phyloP scores from a whole-genome alignment of 53 echinoderm and acorn worm genomes.

The Henricia sp. region DNA sequence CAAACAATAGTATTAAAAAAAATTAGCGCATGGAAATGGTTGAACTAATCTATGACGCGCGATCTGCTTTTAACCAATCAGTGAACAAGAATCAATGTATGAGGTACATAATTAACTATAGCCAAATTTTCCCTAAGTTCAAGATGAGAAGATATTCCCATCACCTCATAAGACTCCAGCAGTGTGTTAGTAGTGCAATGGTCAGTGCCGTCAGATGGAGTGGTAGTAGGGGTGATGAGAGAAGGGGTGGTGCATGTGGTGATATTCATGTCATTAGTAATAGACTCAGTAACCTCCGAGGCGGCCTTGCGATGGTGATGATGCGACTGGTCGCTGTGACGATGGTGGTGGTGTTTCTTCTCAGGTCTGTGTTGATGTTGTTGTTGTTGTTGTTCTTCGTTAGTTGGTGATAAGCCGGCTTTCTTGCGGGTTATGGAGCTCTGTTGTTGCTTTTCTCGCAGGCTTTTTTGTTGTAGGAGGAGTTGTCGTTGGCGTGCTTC shows the following conservation, averaged over 20 bases:
- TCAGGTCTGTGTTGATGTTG: neutral
- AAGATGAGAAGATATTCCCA: conserved; percentile 19
- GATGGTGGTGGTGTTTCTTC: conserved; percentile 51
- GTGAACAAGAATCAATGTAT: no score
- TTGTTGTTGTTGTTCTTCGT: neutral
- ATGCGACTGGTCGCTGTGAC: neutral
- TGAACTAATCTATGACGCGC: no score
- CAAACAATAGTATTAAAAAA: no score
- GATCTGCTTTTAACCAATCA: no score
- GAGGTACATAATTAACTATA: no score
- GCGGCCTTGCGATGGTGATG: conserved; percentile 32
- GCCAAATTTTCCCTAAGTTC: no score
- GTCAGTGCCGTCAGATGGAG: conserved; percentile 48
- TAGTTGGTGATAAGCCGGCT: neutral
- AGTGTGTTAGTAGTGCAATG: conserved; percentile 54
- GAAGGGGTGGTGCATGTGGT: conserved; percentile 37
- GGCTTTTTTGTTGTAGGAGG: conserved; percentile 74
- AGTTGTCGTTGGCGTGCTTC: conserved; percentile 88
- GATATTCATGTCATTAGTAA: conserved; percentile 56
- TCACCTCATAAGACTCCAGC: conserved; percentile 46
- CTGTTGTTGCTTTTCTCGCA: conserved; percentile 43
- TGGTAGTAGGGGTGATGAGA: conserved; percentile 15
- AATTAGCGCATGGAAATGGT: no score
- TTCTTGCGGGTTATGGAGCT: conserved; percentile 34
- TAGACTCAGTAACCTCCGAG: conserved; percentile 38